Base-by-base conservation (phyloP, 2,888 invertebrate genomes). In the Cabera pusaria region DNA sequence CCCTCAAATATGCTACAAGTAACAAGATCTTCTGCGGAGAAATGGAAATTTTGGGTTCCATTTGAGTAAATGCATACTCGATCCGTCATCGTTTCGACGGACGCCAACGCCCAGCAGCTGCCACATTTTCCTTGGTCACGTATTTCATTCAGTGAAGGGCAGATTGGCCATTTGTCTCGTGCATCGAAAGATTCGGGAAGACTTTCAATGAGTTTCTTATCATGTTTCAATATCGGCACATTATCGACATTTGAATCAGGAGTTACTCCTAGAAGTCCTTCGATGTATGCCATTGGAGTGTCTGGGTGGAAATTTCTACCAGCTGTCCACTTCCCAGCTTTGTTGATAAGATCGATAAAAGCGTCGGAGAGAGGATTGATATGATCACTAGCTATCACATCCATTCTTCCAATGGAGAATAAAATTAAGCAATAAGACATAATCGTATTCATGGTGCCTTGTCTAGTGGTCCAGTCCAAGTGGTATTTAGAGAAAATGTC, bases 81-180 rank as follows among this genome's bases (percentile, higher is more conserved):
- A 75, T 96, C 96, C 1, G 94, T 93, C 92, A 95, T 95, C 0
- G 95, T 93, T 72, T 93, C 94, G 0, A 93, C 95, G 5, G 95
- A 94, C 9, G 93, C 95, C 70, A 95, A 94, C 0, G 95, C 95
- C 95, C 95, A 96, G 75, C 96, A 96, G 3, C 95, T 95, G 8
- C 96, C 96, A 69, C 96, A 96, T n/a, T 92, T 91, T 2, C 93
- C 94, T 38, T 95, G 95, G 74, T 95, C 94, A 39, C 94, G 82
- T 40, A 95, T 91, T 76, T 94, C 93, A 7, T 76, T 72, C 44
- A 96, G 90, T 0, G 95, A 93, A 0, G 94, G 93, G 64, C 96
- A 96, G 48, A 94, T 60, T 0, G 94, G 91, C 96, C 96, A 97
- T 25, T 93, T 79, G 10, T 85, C 76, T 9, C 96, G 88, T 0